Percentiles rank a stretch among this genome's conserved stretches.
These are phyloP conservation scores for Platalea minor DNA, from an alignment of 2,797 vertebrate species.

Conservation along the genomic window DNA sequence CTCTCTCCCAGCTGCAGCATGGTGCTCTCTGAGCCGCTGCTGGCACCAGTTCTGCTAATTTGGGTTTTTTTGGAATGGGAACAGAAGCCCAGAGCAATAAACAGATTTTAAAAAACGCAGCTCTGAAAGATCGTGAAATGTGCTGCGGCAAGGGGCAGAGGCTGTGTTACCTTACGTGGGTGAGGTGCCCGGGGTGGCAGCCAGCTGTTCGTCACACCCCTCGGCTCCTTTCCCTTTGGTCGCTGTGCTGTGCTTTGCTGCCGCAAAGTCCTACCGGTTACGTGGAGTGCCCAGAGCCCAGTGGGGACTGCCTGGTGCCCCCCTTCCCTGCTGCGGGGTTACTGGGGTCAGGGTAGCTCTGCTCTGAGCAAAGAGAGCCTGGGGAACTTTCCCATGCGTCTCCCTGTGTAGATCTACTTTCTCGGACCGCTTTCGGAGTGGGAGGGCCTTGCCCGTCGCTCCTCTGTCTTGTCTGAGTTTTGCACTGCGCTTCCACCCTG, in stretches of 20 bases:
- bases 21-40: neutral
- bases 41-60: neutral
- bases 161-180: neutral
- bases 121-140: neutral
- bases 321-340: neutral
- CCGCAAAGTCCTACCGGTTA: neutral
- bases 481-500: neutral
- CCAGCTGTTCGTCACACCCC: neutral
- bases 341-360: neutral
- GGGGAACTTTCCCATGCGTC: neutral
- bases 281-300: fast-evolving
- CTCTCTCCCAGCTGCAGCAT: neutral
- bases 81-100: neutral
- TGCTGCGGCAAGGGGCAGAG: neutral
- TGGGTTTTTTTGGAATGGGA: neutral
- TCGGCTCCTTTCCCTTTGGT: neutral
- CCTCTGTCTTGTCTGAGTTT: neutral
- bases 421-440: neutral
- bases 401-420: neutral
- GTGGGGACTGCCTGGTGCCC: neutral
- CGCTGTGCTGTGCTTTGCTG: neutral
- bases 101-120: neutral
- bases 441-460: neutral
- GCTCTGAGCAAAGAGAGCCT: neutral
- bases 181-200: neutral